Conservation (phyloP, 2,797 vertebrate species). For the Salmo trutta region DNA sequence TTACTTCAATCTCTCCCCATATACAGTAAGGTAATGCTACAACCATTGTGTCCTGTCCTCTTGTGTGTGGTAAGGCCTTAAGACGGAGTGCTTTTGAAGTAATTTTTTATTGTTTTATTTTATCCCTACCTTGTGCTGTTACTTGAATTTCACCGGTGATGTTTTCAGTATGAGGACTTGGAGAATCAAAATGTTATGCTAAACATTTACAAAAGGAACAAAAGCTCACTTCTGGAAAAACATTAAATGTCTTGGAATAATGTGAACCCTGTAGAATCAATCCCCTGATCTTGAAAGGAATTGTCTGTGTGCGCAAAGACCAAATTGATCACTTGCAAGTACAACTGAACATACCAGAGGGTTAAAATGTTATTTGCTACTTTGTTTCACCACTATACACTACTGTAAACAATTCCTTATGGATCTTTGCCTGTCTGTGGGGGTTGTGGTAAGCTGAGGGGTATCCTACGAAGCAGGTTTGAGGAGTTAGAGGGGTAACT, state of each 20-base stretch:
- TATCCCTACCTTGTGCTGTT: slow-evolving; percentile 15
- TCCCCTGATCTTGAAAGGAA: slow-evolving; percentile 28
- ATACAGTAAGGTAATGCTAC: not conserved
- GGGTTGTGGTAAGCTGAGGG: slow-evolving; percentile 77
- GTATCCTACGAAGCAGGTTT: no score
- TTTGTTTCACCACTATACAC: slow-evolving; percentile 84
- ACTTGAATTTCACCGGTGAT: slow-evolving; percentile 57
- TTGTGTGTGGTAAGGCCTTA: slow-evolving; percentile 27
- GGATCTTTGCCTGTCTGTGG: slow-evolving; percentile 62
- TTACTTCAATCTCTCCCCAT: not conserved
- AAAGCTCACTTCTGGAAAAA: slow-evolving; percentile 16
- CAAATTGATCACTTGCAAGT: slow-evolving; percentile 84
- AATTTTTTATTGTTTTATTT: slow-evolving; percentile 5
- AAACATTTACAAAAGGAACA: slow-evolving; percentile 25
- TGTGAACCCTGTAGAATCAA: slow-evolving; percentile 46
- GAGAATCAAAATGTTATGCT: slow-evolving; percentile 43
- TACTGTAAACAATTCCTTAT: slow-evolving; percentile 83
- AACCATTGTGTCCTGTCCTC: slow-evolving; percentile 34
- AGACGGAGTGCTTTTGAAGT: slow-evolving; percentile 22
- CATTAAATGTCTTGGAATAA: slow-evolving; percentile 41
- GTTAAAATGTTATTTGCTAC: slow-evolving; percentile 68
- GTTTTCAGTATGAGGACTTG: not conserved
- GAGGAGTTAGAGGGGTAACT: no score
- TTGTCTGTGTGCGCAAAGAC: slow-evolving; percentile 50
- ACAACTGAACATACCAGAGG: slow-evolving; percentile 51